Base-by-base conservation (phyloP, 2,888 invertebrate genomes). In the Apodemia duryi region DNA sequence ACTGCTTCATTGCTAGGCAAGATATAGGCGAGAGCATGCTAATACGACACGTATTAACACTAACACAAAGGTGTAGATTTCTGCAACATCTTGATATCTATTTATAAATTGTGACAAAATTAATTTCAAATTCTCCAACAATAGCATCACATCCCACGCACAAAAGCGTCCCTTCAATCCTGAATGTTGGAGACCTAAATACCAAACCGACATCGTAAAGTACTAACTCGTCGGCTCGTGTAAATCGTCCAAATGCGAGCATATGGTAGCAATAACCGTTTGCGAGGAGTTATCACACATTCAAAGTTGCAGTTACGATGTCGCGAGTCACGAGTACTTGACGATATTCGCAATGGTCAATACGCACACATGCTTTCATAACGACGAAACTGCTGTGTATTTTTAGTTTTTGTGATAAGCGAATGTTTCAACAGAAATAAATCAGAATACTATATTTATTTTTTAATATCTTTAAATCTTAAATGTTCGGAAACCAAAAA, bases 181-280 rank as follows among this genome's bases (percentile, higher is more conserved):
- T 54, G 54, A 54, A 28, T 54, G 11, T 29, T 28, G 10, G 11
- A 57, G 54, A 57, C 54, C 54, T 57, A 57, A 57, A 57, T 57
- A 57, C 54, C 54, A 57, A 57, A 5, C 28, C 29, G 54, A 29
- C 28, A 57, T 57, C 54, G 54, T 57, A 57, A 57, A 57, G 54
- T 57, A 29, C 32, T 29, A 13, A 57, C 29, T 57, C 54, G 54
- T 57, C 54, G 54, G 29, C 11, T 57, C 54, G 11, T 46, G 46
- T 46, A 46, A 29, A 57, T 57, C 54, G 54, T 29, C 28, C 54
- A 32, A 57, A 57, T 57, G 54, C 54, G 54, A 57, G 29, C 54
- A 57, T 13, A 57, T 32, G 54, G 54, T 57, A 32, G 54, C 32
- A 57, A 57, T 57, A 29, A 57, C 54, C 54, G 54, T 57, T 29